A percentile compares a stretch with the other conserved stretches of the same genome.
Evolutionary conservation across 2,113 vertebrate species (phyloP).

Genomic region (Rhegmatorhina hoffmannsi): DNA sequence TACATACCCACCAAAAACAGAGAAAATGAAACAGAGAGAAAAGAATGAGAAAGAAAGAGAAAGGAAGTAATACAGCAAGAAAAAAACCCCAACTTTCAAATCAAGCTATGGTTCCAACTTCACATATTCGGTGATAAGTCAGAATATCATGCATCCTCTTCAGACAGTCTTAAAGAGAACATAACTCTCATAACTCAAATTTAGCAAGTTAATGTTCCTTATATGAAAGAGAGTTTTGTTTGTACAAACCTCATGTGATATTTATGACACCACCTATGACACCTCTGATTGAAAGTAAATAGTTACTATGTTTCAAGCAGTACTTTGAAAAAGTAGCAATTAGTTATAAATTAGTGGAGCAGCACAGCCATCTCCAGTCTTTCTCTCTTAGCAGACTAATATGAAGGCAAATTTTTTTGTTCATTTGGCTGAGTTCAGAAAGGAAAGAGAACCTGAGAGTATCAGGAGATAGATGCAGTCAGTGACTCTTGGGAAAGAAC

Average conservation of each 20-base stretch:
- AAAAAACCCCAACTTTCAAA: not conserved
- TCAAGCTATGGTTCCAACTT: not conserved
- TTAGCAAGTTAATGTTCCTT: not conserved
- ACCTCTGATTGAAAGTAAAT: not conserved
- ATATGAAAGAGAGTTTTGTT: not conserved
- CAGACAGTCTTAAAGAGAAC: not conserved
- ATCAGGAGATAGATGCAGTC: not conserved
- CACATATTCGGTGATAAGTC: not conserved
- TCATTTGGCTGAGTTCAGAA: not conserved
- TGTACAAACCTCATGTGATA: fast-evolving
- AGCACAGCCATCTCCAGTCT: not conserved
- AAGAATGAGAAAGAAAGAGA: not conserved
- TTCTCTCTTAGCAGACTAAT: not conserved
- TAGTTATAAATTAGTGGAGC: not conserved
- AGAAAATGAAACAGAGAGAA: not conserved
- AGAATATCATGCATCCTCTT: not conserved
- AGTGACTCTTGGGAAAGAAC: not conserved
- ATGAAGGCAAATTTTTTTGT: not conserved
- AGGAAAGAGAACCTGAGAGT: not conserved
- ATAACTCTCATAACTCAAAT: not conserved
- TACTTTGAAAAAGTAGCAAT: not conserved
- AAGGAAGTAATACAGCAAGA: not conserved
- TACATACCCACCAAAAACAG: not conserved
- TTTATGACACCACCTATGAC: not conserved
- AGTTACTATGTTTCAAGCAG: not conserved